Percentiles rank a stretch among this genome's conserved stretches.
These are phyloP conservation scores for Pyralis farinalis DNA, from an alignment of 2,888 invertebrate genomes.

Conservation along the genomic window DNA sequence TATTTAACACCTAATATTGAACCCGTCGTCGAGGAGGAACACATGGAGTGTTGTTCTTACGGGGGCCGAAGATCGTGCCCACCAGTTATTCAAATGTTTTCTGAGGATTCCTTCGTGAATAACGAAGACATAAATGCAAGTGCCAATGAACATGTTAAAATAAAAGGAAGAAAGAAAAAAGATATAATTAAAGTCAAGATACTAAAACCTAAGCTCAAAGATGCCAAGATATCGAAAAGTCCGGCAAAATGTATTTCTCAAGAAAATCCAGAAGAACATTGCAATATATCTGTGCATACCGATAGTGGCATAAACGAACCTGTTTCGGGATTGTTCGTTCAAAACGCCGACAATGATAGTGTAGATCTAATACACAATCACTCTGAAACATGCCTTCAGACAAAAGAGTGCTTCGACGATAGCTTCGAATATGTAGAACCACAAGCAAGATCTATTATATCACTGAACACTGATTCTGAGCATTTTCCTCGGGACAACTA, in stretches of 20 bases:
- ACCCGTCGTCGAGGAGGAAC: slow-evolving; percentile 50
- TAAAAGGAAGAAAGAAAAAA: slow-evolving; percentile 45
- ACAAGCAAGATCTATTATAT: slow-evolving; percentile 38
- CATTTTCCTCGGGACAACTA: background rate
- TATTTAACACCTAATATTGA: slow-evolving; percentile 30
- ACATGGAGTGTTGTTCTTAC: slow-evolving; percentile 42
- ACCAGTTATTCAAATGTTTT: slow-evolving; percentile 33
- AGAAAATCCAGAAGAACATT: slow-evolving; percentile 15
- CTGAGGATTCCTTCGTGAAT: slow-evolving; percentile 17
- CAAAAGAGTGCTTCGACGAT: slow-evolving; percentile 53
- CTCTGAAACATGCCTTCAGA: slow-evolving; percentile 62
- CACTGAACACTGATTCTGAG: slow-evolving; percentile 35
- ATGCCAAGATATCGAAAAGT: slow-evolving; percentile 14
- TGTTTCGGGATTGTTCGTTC: slow-evolving; percentile 34
- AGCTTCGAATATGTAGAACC: slow-evolving; percentile 53
- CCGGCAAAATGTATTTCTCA: slow-evolving; percentile 1
- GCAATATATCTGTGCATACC: slow-evolving; percentile 31
- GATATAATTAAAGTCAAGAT: slow-evolving; percentile 70
- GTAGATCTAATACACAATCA: slow-evolving; percentile 69
- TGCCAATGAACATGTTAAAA: slow-evolving; percentile 16
- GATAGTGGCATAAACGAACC: slow-evolving; percentile 57
- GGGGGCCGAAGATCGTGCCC: slow-evolving; percentile 53
- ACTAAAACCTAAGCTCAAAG: slow-evolving; percentile 42
- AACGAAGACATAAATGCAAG: slow-evolving; percentile 14
- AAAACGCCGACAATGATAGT: slow-evolving; percentile 44